Evolutionary conservation across 2,888 invertebrate species (phyloP).

Genomic region (Rhagophthalmus giganteus): DNA sequence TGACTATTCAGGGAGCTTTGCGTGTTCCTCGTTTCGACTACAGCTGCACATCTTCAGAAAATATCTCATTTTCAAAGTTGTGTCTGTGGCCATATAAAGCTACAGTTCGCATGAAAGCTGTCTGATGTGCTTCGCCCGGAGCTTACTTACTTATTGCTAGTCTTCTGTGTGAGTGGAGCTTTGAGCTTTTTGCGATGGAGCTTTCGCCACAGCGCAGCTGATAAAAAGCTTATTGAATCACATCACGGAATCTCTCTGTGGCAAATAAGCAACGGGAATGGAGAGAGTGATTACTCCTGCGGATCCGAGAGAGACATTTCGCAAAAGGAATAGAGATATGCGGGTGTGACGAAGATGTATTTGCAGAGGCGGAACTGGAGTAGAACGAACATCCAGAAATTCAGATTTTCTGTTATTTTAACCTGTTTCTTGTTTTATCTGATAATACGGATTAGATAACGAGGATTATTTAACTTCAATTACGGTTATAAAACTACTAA

Average conservation of each 20-base stretch:
- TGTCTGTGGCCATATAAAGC: slow-evolving; percentile 45
- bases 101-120: slow-evolving; percentile 42
- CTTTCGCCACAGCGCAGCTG: slow-evolving; percentile 39
- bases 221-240: slow-evolving; percentile 52
- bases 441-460: slow-evolving; percentile 27
- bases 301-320: slow-evolving; percentile 26
- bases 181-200: slow-evolving; percentile 41
- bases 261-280: slow-evolving; percentile 40
- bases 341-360: slow-evolving; percentile 27
- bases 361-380: slow-evolving; percentile 29
- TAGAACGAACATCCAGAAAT: slow-evolving; percentile 27
- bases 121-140: slow-evolving; percentile 40
- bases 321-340: slow-evolving; percentile 25
- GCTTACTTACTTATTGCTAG: slow-evolving; percentile 51
- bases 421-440: slow-evolving; percentile 33
- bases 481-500: no score
- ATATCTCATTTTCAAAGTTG: slow-evolving; percentile 42
- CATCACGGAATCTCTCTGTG: slow-evolving; percentile 48
- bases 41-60: slow-evolving; percentile 37
- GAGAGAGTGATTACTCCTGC: slow-evolving; percentile 35
- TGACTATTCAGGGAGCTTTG: slow-evolving; percentile 39
- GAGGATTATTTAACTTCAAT: slow-evolving; percentile 17
- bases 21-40: slow-evolving; percentile 36
- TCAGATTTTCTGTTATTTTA: slow-evolving; percentile 36
- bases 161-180: slow-evolving; percentile 37